These are phyloP conservation scores for Hippopotamus amphibius DNA, from an alignment of 2,113 vertebrate genomes.

Conservation along the genomic window DNA sequence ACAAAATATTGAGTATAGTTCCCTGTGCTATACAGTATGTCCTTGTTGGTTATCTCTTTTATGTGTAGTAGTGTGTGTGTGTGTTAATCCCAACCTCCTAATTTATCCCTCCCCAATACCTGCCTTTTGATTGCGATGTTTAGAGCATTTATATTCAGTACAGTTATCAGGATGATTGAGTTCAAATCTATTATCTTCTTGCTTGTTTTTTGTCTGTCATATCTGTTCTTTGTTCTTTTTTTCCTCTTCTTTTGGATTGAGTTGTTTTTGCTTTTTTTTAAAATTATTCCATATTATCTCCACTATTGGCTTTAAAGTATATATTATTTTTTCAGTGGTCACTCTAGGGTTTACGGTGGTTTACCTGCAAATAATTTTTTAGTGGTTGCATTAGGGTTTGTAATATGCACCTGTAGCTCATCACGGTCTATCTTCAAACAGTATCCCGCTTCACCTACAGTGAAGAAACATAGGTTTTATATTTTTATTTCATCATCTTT, in stretches of 20 bases:
- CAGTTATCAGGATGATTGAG: background rate
- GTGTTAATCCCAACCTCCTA: too few relatives aligned
- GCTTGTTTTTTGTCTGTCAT: background rate
- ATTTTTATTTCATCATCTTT: background rate
- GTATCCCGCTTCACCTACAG: background rate
- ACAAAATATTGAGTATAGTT: too few relatives aligned
- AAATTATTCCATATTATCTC: background rate
- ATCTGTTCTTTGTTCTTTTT: background rate
- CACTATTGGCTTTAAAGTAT: background rate
- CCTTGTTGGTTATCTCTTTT: too few relatives aligned
- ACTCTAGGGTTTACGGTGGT: background rate
- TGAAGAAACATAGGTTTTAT: background rate
- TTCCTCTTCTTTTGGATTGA: background rate
- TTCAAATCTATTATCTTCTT: background rate
- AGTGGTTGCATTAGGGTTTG: background rate
- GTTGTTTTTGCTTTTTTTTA: background rate
- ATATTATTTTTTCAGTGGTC: background rate
- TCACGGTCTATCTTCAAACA: background rate
- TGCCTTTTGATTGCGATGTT: conserved; percentile 17
- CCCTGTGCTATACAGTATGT: too few relatives aligned
- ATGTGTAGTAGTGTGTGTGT: too few relatives aligned
- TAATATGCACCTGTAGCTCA: background rate
- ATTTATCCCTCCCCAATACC: too few relatives aligned
- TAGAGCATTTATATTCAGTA: background rate
- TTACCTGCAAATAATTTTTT: conserved; percentile 17